Evolutionary conservation across 2,888 invertebrate species (phyloP).

Genomic region (Acleris literana): DNA sequence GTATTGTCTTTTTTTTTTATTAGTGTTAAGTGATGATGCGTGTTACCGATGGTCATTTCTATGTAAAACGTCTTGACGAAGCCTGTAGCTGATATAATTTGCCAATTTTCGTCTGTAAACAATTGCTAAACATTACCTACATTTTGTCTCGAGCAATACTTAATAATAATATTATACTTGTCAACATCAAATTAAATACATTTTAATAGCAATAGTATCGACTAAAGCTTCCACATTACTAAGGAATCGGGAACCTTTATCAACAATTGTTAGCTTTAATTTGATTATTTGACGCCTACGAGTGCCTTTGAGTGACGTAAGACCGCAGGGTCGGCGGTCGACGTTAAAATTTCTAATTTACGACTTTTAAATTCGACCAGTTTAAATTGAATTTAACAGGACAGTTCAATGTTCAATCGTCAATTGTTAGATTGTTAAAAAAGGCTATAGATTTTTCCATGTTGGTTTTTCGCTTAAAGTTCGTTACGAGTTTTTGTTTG

Average conservation of each 20-base stretch:
- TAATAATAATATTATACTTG: background rate
- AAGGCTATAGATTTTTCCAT: background rate
- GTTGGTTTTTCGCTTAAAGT: too few relatives aligned
- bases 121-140: too few relatives aligned
- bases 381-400: conserved; percentile 62
- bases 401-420: conserved; percentile 36
- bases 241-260: conserved; percentile 57
- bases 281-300: conserved; percentile 69
- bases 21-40: too few relatives aligned
- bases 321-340: conserved; percentile 61
- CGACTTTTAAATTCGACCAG: conserved; percentile 65
- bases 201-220: conserved; percentile 1
- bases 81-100: too few relatives aligned
- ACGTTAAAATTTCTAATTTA: conserved; percentile 72
- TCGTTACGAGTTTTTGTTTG: too few relatives aligned
- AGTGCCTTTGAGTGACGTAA: conserved; percentile 47
- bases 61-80: too few relatives aligned
- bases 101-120: too few relatives aligned
- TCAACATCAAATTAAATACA: background rate
- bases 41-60: too few relatives aligned
- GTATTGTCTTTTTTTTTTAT: too few relatives aligned
- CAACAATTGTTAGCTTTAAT: conserved; percentile 68
- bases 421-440: background rate
- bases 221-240: conserved; percentile 46
- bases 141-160: too few relatives aligned